Base-by-base conservation (phyloP, 2,797 vertebrate species). In the Amblyraja radiata region DNA sequence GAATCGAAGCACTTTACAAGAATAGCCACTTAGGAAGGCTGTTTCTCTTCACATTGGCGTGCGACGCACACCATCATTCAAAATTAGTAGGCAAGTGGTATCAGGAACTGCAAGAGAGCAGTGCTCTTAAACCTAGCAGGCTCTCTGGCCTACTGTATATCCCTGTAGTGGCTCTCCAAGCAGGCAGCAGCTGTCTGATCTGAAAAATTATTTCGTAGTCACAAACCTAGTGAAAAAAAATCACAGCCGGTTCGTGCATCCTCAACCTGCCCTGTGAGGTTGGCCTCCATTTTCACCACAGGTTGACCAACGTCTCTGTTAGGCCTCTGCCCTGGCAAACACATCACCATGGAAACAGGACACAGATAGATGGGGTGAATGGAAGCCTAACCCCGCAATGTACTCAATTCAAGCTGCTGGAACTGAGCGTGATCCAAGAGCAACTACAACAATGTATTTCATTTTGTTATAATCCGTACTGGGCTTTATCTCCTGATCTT, bases 1-100 rank as follows among this genome's bases (percentile, higher is more conserved):
- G 90, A 92, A 92, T 76, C 25, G 11, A 92, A n/a, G 90, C 90
- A 76, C 90, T 92, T 92, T 71, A 92, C 71, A 28, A 92, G 90
- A 74, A 74, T 28, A 76, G 68, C 90, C 90, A 92, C 71, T 92
- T 74, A 73, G 25, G 36, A 76, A 92, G 54, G 90, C 90, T n/a
- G 68, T 58, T 92, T 54, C 71, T 58, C 46, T 74, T 54, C 58
- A 54, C 65, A 76, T 54, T 76, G 90, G 36, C 84, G 1, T 23
- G 84, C 16, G 16, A n/a, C 63, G 1, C 84, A 65, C 16, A 23
- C 84, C 36, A 88, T 88, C 84, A 88, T 88, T 88, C 61, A 88
- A 88, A 88, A 88, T 88, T 65, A 88, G 84, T 21, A 88, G n/a
- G 7, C 84, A 88, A 68, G 84, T 36, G 84, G 8, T 88, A 68